Evolutionary conservation across 1,140 invertebrate genomes (phyloP), one percentile per base, ranked within the genome.

Genomic region (Notospermus geniculatus): DNA sequence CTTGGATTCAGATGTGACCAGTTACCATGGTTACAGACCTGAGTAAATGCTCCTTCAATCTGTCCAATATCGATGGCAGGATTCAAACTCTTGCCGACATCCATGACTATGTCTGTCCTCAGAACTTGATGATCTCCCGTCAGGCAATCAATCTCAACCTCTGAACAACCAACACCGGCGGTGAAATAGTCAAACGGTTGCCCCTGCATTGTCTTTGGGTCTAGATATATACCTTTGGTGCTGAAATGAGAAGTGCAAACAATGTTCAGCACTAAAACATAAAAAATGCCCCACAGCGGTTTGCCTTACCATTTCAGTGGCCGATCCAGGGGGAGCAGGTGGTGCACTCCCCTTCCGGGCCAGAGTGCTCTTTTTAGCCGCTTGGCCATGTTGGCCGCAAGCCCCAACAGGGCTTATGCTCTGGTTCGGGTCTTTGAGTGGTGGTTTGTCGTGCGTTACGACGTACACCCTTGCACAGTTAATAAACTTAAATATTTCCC

Each of bases 21-120:
- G n/a, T n/a, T n/a, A n/a, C n/a, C n/a, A n/a, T n/a, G n/a, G 15
- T 36, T 36, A 36, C 32, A 7, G 32, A 74, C 75, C 65, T 95
- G 93, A 67, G 91, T 86, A 68, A 94, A 96, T 0, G 85, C 93
- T 27, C 93, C 93, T 83, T 96, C 93, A 27, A 96, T 87, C 83
- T 97, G 93, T 0, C 93, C 93, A 71, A 97, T 91, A 69, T 97
- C 93, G 67, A 96, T 93, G 0, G 93, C 92, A 25, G 93, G 93
- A 82, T 97, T 97, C 28, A 96, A 80, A 80, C 91, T 94, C 60
- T 91, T 87, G 23, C 89, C 89, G 52, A 95, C 83, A 82, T 96
- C 93, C 93, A 95, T 95, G 0, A 96, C 91, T 67, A 97, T 95
- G 71, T 96, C 90, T 0, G 89, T 90, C 74, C 88, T 85, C 39